phyloP scores from a whole-genome alignment of 2,113 vertebrate species.

The Empidonax traillii region DNA sequence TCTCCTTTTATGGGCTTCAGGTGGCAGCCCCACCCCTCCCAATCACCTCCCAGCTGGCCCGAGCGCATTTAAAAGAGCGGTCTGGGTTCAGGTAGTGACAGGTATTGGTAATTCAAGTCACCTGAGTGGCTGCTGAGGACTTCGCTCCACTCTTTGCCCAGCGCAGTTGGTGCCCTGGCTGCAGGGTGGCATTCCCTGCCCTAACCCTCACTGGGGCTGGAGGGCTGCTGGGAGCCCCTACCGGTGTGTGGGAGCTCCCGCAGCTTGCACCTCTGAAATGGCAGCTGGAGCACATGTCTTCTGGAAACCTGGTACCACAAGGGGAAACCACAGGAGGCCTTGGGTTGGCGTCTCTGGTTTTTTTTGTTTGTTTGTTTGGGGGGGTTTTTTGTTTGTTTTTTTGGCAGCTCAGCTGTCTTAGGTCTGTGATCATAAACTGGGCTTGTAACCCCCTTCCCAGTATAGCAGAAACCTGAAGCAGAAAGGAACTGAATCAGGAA shows the following conservation, averaged over 20 bases:
- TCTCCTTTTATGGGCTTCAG: no score
- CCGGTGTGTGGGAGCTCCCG: rapidly evolving
- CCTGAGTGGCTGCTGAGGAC: rapidly evolving
- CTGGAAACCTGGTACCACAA: rapidly evolving
- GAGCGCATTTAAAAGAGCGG: rapidly evolving
- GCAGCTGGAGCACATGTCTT: rapidly evolving
- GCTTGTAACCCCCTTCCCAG: not conserved
- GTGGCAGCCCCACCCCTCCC: rapidly evolving
- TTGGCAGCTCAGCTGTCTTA: not conserved
- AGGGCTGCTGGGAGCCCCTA: not conserved
- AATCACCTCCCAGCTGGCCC: not conserved
- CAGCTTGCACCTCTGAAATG: not conserved
- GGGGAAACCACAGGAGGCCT: rapidly evolving
- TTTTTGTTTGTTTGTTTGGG: not conserved
- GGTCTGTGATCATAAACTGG: not conserved
- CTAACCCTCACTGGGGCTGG: no score
- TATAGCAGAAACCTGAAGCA: not conserved
- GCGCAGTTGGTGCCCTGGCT: no score
- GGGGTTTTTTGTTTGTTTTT: not conserved
- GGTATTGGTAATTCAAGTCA: rapidly evolving
- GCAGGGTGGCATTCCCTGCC: no score
- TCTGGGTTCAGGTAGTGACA: rapidly evolving
- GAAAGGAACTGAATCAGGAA: not conserved
- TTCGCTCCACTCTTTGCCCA: rapidly evolving
- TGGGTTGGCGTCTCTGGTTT: rapidly evolving